Conservation (phyloP, 2,797 vertebrate genomes). For the Merluccius polli region DNA sequence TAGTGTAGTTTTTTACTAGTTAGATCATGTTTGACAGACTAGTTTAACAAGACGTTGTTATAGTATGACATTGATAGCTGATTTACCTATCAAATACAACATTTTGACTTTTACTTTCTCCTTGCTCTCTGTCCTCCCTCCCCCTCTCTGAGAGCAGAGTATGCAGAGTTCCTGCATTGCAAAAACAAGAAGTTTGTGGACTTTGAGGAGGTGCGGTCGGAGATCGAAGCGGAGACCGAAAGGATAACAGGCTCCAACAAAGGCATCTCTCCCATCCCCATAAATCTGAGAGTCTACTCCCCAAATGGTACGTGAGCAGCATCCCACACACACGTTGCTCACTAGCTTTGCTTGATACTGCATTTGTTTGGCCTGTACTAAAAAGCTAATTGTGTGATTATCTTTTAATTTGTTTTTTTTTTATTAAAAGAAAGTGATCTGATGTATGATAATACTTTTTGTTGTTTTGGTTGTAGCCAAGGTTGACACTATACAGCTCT, state of each 20-base stretch:
- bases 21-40: not conserved
- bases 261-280: slow-evolving; percentile 91
- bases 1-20: not conserved
- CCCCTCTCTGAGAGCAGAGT: slow-evolving; percentile 72
- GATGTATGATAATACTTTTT: too few relatives aligned
- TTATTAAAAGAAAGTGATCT: too few relatives aligned
- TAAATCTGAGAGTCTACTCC: slow-evolving; percentile 92
- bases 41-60: not conserved
- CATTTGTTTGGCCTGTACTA: too few relatives aligned
- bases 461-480: not conserved
- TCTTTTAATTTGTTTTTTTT: not conserved
- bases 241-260: slow-evolving; percentile 93
- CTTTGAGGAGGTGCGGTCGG: slow-evolving; percentile 90
- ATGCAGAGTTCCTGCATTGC: slow-evolving; percentile 96
- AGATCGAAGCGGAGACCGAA: slow-evolving; percentile 94
- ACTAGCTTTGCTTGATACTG: too few relatives aligned
- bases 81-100: not conserved
- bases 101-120: not conserved
- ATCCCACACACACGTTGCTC: slow-evolving; percentile 5
- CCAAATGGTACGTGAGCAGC: slow-evolving; percentile 79
- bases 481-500: not conserved
- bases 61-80: not conserved
- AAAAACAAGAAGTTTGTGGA: slow-evolving; percentile 96
- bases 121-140: not conserved
- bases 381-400: too few relatives aligned